Base-by-base conservation (phyloP, 2,797 vertebrate species). In the Sorex maritimensis region DNA sequence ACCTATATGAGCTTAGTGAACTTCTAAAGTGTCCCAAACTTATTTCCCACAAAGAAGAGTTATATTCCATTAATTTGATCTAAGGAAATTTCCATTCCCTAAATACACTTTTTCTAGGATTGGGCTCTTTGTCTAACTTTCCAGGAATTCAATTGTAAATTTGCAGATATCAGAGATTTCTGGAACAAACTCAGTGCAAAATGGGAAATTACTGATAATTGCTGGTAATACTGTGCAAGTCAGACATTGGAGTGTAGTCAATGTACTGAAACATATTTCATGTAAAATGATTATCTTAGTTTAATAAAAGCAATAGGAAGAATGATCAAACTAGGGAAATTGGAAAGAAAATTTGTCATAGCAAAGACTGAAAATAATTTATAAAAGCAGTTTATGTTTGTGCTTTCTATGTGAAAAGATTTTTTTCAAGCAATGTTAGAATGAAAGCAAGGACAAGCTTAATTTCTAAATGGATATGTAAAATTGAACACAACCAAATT, bases 311-410 rank as follows among this genome's bases (percentile, higher is more conserved):
- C 12, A 58, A 74, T 10, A 78, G 12, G 0, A 81, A 91, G 78
- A 49, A 68, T 44, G 4, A 8, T 67, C 21, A 89, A 81, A 38
- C 3, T 34, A 23, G 13, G 7, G 23, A 81, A 68, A 0, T 15
- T 28, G 2, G 26, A 28, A 44, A 15, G 34, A 75, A 15, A n/a
- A 67, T 5, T 0, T 34, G 2, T 24, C 41, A 75, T 26, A 73
- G 15, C 65, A 65, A 81, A 79, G 73, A 85, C 12, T 74, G 26
- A 91, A 79, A 68, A 63, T 79, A 65, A 38, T 21, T 44, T 44
- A 44, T 7, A 61, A 61, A 61, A 15, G 19, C 58, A 61, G 19
- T 61, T 61, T 21, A 61, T 19, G 58, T 23, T 61, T 61, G 10
- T 67, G 0, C 0, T 67, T 81, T 71, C 41, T 30, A 61, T 7